Conservation (phyloP, 2,113 vertebrate species). For the Felis chaus region DNA sequence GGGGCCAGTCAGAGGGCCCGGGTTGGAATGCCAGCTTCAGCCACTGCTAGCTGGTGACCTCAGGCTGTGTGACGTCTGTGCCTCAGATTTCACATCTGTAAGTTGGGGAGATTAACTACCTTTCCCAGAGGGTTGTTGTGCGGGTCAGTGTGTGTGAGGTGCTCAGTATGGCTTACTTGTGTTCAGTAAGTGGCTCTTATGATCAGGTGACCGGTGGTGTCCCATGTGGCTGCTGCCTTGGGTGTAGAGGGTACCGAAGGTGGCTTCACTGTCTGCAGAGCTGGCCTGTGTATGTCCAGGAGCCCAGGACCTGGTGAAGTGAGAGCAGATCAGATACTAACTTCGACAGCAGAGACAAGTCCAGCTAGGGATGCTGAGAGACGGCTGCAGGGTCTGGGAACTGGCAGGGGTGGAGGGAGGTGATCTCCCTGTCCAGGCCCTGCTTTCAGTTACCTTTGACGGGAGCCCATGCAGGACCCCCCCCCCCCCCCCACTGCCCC, state of each 20-base stretch:
- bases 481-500: no score
- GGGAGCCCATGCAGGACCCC: not conserved
- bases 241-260: no score
- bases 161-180: not conserved
- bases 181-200: not conserved
- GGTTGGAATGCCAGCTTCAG: not conserved
- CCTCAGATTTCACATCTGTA: not conserved
- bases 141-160: not conserved
- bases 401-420: no score
- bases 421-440: not conserved
- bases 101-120: no score
- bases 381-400: no score
- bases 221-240: not conserved
- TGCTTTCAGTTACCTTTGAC: not conserved
- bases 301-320: not conserved
- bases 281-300: not conserved
- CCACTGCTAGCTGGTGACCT: not conserved
- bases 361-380: not conserved
- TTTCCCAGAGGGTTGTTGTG: not conserved
- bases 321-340: not conserved
- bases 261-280: not conserved
- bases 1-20: not conserved
- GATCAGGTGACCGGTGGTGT: not conserved
- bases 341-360: not conserved
- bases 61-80: not conserved